phyloP scores from a whole-genome alignment of 37 sponge, comb jelly and placozoan species.

The Ianthella basta region DNA sequence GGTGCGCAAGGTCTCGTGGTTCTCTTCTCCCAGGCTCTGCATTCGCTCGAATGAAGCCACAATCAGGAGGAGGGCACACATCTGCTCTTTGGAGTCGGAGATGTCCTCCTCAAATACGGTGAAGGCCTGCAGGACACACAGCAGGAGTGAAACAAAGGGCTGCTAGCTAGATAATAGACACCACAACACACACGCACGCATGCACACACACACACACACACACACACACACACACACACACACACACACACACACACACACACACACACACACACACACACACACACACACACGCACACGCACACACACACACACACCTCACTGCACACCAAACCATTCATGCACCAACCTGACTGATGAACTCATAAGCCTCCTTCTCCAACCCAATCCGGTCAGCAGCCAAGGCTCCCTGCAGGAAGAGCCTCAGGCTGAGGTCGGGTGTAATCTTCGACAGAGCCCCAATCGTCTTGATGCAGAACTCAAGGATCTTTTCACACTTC shows the following conservation, averaged over 20 bases:
- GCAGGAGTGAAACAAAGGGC: background rate
- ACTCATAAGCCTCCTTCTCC: conserved; percentile 97
- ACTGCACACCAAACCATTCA: background rate
- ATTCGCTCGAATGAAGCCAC: conserved; percentile 91
- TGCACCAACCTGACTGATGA: conserved; percentile 81
- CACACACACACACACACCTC: background rate
- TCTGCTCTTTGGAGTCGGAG: conserved; percentile 92
- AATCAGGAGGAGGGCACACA: conserved; percentile 85
- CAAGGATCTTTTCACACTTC: conserved; percentile 95
- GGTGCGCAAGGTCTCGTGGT: conserved; percentile 94
- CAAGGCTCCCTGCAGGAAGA: conserved; percentile 96
- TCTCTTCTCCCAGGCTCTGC: conserved; percentile 93
- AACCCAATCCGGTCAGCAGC: conserved; percentile 80
- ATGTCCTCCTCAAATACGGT: conserved; percentile 95
- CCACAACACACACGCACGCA: background rate
- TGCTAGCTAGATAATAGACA: background rate
- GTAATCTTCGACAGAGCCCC: conserved; percentile 70
- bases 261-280: background rate
- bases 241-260: background rate
- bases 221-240: background rate
- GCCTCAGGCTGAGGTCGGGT: conserved; percentile 79
- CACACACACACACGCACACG: background rate
- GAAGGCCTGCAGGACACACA: conserved; percentile 70
- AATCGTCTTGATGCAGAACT: conserved; percentile 86
- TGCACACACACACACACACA: background rate